Percentiles rank a stretch among this genome's conserved stretches.
Conservation (phyloP, 2,113 vertebrate species). For the Spermophilus dauricus region DNA sequence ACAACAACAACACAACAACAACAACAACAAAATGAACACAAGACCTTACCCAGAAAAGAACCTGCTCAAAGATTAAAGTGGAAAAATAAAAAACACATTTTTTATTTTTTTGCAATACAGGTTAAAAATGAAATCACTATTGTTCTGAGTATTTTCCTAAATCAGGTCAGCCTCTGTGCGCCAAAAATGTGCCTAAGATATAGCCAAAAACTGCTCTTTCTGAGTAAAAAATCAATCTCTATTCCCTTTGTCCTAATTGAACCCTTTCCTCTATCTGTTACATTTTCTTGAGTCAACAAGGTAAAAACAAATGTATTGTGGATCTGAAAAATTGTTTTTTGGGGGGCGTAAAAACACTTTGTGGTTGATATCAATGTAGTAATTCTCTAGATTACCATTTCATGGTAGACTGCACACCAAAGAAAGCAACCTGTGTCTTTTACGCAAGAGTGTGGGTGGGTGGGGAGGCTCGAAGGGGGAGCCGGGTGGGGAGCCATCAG, state of each 20-base stretch:
- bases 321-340: conserved; percentile 83
- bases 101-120: too few relatives aligned
- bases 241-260: conserved; percentile 56
- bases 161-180: not conserved
- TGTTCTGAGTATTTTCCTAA: conserved; percentile 52
- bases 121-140: not conserved
- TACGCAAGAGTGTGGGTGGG: conserved; percentile 71
- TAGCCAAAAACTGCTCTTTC: not conserved
- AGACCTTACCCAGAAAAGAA: not conserved
- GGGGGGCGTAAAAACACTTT: conserved; percentile 82
- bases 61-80: not conserved
- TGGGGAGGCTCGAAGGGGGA: conserved; percentile 75
- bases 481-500: conserved; percentile 79
- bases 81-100: conserved; percentile 13
- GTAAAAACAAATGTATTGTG: conserved; percentile 41
- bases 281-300: conserved; percentile 79
- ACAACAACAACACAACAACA: too few relatives aligned
- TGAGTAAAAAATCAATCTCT: conserved; percentile 68
- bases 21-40: conserved; percentile 53
- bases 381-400: conserved; percentile 92
- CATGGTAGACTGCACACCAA: conserved; percentile 90
- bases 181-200: not conserved
- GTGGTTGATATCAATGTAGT: conserved; percentile 82
- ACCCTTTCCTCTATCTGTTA: not conserved
- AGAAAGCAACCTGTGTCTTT: conserved; percentile 91